Base-by-base conservation (phyloP, 2,797 vertebrate species). In the Amblyopsis hoosieri region DNA sequence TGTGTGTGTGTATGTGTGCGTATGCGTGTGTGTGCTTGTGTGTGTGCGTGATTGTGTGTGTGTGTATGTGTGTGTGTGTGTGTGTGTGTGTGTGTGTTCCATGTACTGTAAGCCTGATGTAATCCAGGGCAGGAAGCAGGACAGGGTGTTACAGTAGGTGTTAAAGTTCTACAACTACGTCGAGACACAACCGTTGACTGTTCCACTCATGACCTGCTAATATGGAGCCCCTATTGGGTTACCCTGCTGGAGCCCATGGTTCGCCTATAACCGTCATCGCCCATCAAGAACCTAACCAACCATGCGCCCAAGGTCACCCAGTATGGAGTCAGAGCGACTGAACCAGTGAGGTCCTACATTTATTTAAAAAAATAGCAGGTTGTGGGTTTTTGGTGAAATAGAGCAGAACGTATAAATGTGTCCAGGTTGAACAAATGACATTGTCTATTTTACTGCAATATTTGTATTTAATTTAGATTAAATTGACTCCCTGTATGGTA, bases 171-270 rank as follows among this genome's bases (percentile, higher is more conserved):
- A 66, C 67, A 82, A 81, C 83, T 72, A 84, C 78, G 69, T 78
- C 86, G 71, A 88, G 85, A 87, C 78, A 80, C 75, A 82, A 72
- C 73, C 47, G 86, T 37, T 87, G 89, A 90, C 86, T 90, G 89
- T 76, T 88, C 89, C 88, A 86, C 85, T 91, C 90, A 85, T 54
- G 84, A 79, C 83, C 71, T 55, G 45, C 75, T 87, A 90, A 89
- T 89, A 85, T 80, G 75, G 67, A 82, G 69, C 54, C 67, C 60
- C 71, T 72, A 80, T 89, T 72, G 82, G 66, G 71, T 89, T 87
- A 85, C 87, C 68, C 61, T 15, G 5, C 63, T 7, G 2, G 17
- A 19, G 47, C 62, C 66, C 59, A 7, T 66, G 14, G 56, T 70
- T 63, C 49, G 17, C 66, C 62, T 64, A 58, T 45, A 54, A 66